phyloP scores from a whole-genome alignment of 2,113 vertebrate species.

The Silurus glanis region DNA sequence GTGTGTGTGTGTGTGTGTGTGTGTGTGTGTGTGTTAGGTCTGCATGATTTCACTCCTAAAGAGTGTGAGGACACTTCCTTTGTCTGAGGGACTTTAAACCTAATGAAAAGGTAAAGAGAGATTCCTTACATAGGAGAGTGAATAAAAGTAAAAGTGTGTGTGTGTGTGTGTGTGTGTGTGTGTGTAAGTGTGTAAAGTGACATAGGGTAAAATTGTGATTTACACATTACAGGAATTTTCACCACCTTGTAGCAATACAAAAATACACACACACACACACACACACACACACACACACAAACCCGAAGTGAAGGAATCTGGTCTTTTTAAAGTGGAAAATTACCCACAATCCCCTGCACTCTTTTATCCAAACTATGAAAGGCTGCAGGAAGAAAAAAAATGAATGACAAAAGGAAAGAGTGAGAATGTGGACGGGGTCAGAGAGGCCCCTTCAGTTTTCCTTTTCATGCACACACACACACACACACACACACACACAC shows the following conservation, averaged over 20 bases:
- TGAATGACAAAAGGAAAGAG: constrained; percentile 77
- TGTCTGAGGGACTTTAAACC: neutral
- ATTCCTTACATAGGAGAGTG: neutral
- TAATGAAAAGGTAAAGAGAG: neutral
- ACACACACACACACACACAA: constrained; percentile 41
- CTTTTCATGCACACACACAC: neutral
- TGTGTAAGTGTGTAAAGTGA: neutral
- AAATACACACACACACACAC: too few relatives aligned
- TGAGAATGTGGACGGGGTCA: constrained; percentile 66
- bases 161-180: neutral
- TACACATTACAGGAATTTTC: neutral
- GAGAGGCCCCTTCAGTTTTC: constrained; percentile 32
- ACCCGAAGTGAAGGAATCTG: constrained; percentile 52
- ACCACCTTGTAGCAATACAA: neutral
- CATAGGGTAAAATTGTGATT: neutral
- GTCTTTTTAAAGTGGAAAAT: constrained; percentile 64
- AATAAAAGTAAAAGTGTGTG: neutral
- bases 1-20: constrained; percentile 11
- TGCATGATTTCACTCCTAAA: constrained; percentile 13
- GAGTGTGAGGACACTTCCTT: neutral
- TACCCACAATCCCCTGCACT: constrained; percentile 73
- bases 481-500: too few relatives aligned
- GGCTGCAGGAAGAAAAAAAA: constrained; percentile 73
- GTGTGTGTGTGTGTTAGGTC: constrained; percentile 12
- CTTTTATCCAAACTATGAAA: constrained; percentile 81